A percentile compares a stretch with the other conserved stretches of the same genome.
Conservation (phyloP, 2,888 invertebrate species). For the Pseudococcus longispinus region DNA sequence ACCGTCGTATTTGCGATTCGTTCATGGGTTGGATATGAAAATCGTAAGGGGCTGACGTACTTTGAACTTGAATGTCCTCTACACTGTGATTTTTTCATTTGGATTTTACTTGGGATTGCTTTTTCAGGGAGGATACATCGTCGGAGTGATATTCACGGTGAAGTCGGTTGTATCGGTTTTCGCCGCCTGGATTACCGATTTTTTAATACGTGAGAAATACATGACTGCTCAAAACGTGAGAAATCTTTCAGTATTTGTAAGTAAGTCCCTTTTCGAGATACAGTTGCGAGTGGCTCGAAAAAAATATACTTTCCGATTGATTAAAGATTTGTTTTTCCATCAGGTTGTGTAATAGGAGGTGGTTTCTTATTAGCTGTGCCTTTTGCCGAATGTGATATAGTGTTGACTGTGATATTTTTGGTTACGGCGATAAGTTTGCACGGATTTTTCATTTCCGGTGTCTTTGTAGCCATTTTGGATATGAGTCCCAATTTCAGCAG, state of each 20-base stretch:
- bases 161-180: not conserved
- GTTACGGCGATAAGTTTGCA: not conserved
- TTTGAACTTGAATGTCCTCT: not conserved
- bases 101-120: not conserved
- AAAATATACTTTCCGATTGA: too few species aligned
- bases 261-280: not conserved
- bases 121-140: not conserved
- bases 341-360: not conserved
- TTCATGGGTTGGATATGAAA: constrained; percentile 74
- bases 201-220: not conserved
- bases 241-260: constrained; percentile 24
- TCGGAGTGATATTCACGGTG: not conserved
- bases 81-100: not conserved
- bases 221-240: not conserved
- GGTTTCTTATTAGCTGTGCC: constrained; percentile 1
- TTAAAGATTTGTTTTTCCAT: too few species aligned
- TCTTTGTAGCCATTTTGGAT: not conserved
- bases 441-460: not conserved
- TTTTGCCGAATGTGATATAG: not conserved
- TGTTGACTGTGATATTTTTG: not conserved
- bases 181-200: not conserved
- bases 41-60: too few species aligned
- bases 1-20: constrained; percentile 73
- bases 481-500: constrained; percentile 34
- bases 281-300: too few species aligned